Base-by-base conservation (phyloP, 2,113 vertebrate genomes). In the Xerus inauris region DNA sequence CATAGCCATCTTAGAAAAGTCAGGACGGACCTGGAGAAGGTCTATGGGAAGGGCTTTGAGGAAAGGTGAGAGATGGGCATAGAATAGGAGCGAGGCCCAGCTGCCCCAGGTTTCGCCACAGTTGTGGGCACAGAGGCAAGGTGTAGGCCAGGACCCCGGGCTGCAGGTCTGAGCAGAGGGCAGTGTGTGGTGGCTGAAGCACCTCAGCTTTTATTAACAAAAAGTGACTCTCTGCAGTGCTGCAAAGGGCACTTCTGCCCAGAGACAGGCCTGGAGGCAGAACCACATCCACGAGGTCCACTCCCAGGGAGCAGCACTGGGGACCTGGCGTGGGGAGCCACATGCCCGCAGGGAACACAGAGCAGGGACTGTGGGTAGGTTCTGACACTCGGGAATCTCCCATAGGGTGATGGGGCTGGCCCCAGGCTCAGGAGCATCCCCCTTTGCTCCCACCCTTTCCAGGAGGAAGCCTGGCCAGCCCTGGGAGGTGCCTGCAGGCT, bases 251-350 rank as follows among this genome's bases (percentile, higher is more conserved):
- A 4, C 13, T 87, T 65, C 59, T 40, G 57, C 38, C 69, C 12
- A 3, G 12, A 20, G 81, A 19, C 4, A 13, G 26, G 73, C 3
- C 22, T 13, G 30, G 6, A 10, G 42, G 32, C 3, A 83, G 24
- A 38, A n/a, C 2, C 16, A 20, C 17, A 11, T 1, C 16, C 13
- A 1, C 17, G 20, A 87, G 45, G 13, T 0, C 0, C 0, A 0
- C 0, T 38, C 67, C n/a, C 26, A 77, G 64, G 22, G 4, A 5
- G 71, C 16, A 71, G 17, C 8, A 26, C 22, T 2, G 40, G n/a
- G 65, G 4, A 14, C 24, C 24, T 8, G 3, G 3, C 0, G 13
- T 32, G 1, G 76, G 11, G 22, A 45, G 49, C 64, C 6, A 7
- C 17, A 5, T 11, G 24, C 64, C 65, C n/a, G 45, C 22, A 6